These are phyloP conservation scores for Agrypnus murinus DNA, from an alignment of 2,888 invertebrate species.

Conservation along the genomic window DNA sequence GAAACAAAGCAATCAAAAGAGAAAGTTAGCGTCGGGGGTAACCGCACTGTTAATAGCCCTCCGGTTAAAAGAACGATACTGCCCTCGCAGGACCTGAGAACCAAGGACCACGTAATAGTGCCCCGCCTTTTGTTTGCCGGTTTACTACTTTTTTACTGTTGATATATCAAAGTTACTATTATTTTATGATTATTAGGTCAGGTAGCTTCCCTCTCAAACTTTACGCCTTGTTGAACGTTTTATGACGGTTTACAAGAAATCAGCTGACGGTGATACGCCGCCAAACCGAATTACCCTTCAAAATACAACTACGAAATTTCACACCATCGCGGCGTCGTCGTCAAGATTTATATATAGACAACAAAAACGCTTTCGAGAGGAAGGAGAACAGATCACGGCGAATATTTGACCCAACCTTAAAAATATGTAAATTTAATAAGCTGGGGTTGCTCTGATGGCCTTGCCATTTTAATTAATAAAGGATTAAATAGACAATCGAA, in stretches of 20 bases:
- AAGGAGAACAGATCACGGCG: too few relatives aligned
- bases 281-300: constrained; percentile 6
- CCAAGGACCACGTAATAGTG: constrained; percentile 58
- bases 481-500: constrained; percentile 13
- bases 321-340: too few relatives aligned
- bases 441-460: neutral
- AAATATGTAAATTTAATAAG: constrained; percentile 21
- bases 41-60: constrained; percentile 61
- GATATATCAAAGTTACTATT: constrained; percentile 53
- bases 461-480: constrained; percentile 5
- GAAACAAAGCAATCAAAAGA: constrained; percentile 63
- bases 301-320: constrained; percentile 3
- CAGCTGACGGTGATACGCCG: constrained; percentile 27
- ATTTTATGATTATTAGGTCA: constrained; percentile 49
- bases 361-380: neutral
- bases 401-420: too few relatives aligned
- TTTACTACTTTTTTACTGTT: constrained; percentile 58
- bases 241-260: constrained; percentile 34
- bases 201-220: constrained; percentile 44
- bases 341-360: neutral
- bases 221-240: constrained; percentile 44
- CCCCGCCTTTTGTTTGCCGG: constrained; percentile 53
- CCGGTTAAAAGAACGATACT: constrained; percentile 60
- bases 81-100: constrained; percentile 59
- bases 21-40: constrained; percentile 61